Base-by-base conservation (phyloP, 1,140 invertebrate species). In the Magallana ariakensis region DNA sequence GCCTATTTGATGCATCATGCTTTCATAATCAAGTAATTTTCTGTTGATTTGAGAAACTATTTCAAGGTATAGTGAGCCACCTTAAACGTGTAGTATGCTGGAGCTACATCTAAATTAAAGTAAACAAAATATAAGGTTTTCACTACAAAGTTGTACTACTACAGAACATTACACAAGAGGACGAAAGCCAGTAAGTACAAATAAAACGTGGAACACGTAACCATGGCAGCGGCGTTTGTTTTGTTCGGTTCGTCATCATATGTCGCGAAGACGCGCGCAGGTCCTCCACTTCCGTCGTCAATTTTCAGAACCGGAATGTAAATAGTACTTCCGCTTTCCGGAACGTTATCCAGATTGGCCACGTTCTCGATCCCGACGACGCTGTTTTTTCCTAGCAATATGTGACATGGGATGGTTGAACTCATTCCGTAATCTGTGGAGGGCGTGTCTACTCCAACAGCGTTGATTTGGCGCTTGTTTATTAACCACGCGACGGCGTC, bases 391-490 rank as follows among this genome's bases (percentile, higher is more conserved):
- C 82, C 80, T 1, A 90, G n/a, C 16, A 84, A 13, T 16, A 70
- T 53, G 22, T 90, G 89, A 56, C 75, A 75, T 4, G 57, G 81
- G 19, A 85, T 89, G 6, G 13, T 70, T 3, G 56, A 10, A n/a
- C 83, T 56, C 57, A 80, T 54, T 15, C 88, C 96, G 0, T 95
- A 94, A 92, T 97, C 96, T 15, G 96, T 92, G 7, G 96, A 96
- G 0, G 96, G 94, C 0, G 96, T 95, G 91, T 97, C 96, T 0
- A 96, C 95, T 0, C 96, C 96, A 0, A 97, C n/a, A 10, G 83
- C 85, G 33, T 96, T 94, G 81, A 97, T 94, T 84, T 95, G 95
- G 19, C 94, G 94, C 54, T 95, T 93, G 15, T 95, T 94, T 1
- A 95, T 95, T 70, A 97, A 94, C 95, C 95, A 96, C 82, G 95